Base-by-base conservation (phyloP, 2,797 vertebrate species). In the Sebastes nivosus region DNA sequence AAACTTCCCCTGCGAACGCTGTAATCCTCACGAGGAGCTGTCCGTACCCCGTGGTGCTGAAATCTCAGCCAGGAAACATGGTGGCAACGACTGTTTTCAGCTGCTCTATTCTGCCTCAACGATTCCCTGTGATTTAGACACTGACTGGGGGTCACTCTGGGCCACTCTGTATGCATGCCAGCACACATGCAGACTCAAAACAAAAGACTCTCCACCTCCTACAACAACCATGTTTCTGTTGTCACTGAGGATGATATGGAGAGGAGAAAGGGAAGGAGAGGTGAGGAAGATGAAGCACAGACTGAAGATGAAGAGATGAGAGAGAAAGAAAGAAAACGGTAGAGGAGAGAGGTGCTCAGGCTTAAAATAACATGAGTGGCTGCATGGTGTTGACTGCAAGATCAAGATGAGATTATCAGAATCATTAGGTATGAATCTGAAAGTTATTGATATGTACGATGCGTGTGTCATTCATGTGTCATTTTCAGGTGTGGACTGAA, bases 331-430 rank as follows among this genome's bases (percentile, higher is more conserved):
- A 60, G 68, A 18, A 61, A 34, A 67, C 2, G 55, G 46, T 34
- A 22, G 25, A 61, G 30, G 9, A 46, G 67, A 25, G 58, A 60
- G 75, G 50, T 18, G 64, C 60, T 72, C 6, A 8, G 25, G 82
- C 67, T 86, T 66, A 81, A 84, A 86, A 88, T 80, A 82, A 83
- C 67, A 79, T 52, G 29, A 57, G 58, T 9, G 32, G 67, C 71
- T 59, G 38, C 20, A 3, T 27, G 77, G 25, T 67, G 77, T 67
- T 5, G 10, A 42, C 12, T 7, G 58, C 30, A 22, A 36, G 36
- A 73, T 32, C 7, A 67, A 13, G 58, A 72, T 8, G 32, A 54
- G 69, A 70, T 59, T 36, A 76, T 50, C 5, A 22, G 25, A 46
- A 65, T n/a, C 8, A 65, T 64, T 25, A 66, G 34, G 3, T 36